Conservation (phyloP, 2,888 invertebrate genomes). For the Caenorhabditis plicata region DNA sequence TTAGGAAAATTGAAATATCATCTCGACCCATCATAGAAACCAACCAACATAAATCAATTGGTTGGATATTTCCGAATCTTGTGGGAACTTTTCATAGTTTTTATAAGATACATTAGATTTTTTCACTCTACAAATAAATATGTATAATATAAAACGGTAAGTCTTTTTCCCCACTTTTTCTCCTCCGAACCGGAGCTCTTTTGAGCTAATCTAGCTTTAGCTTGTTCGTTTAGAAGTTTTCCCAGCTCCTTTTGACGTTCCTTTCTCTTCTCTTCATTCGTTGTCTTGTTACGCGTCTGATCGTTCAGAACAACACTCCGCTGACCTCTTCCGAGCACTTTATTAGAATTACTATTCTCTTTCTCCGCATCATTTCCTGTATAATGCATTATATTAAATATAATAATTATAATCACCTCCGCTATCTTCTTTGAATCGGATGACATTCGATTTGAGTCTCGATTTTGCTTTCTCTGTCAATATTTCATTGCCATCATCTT, state of each 20-base stretch:
- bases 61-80: conserved; percentile 90
- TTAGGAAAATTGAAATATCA: too few relatives aligned
- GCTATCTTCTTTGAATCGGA: conserved; percentile 44
- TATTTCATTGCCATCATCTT: conserved; percentile 52
- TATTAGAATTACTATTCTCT: conserved; percentile 75
- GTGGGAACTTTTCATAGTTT: conserved; percentile 85
- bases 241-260: conserved; percentile 94
- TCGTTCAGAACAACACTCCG: conserved; percentile 64
- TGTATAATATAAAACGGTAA: background rate
- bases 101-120: conserved; percentile 96
- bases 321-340: conserved; percentile 62
- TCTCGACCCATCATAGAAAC: background rate
- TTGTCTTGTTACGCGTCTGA: conserved; percentile 74
- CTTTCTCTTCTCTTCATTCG: conserved; percentile 93
- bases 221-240: conserved; percentile 84
- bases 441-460: conserved; percentile 46
- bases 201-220: conserved; percentile 85
- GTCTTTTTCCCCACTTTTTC: conserved; percentile 21
- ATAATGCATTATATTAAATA: too few relatives aligned
- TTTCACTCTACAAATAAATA: conserved; percentile 40
- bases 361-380: conserved; percentile 67
- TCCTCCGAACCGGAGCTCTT: conserved; percentile 68
- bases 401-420: too few relatives aligned
- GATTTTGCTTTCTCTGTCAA: conserved; percentile 79
- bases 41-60: conserved; percentile 89